Base-by-base conservation (phyloP, 1,140 invertebrate genomes). In the Hermetia illucens region DNA sequence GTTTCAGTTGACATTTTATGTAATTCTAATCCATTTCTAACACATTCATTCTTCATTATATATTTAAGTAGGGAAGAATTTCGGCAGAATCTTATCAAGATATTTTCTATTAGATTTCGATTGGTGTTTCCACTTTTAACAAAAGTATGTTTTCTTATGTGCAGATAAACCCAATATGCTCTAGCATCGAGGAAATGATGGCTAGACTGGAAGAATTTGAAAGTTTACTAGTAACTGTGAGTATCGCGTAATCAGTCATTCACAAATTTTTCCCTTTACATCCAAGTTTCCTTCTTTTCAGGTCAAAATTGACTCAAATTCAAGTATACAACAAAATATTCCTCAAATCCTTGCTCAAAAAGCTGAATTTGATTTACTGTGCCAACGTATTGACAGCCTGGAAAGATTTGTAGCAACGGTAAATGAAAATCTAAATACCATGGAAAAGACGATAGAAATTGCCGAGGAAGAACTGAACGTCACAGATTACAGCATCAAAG, bases 191-290 rank as follows among this genome's bases (percentile, higher is more conserved):
- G 22, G 58, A 58, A 46, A 45, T 58, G 35, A 12, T 48, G 10
- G 45, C 53, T 0, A 41, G 56, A 12, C 31, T 59, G 3, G 56
- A 59, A 25, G 56, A 59, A 34, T 52, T 59, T 24, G 56, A 59
- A 38, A 49, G 50, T 1, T 27, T 58, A 6, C 31, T 59, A 19
- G 36, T 47, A 6, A 48, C 29, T 32, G 46, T 48, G 39, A 45
- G 33, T 25, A 2, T 16, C 5, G 13, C 13, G 4, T 18, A 5
- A 34, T 15, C 16, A 6, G 12, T 21, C n/a, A n/a, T n/a, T n/a
- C n/a, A n/a, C n/a, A n/a, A 35, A 35, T 40, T 22, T 13, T 5
- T 10, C 32, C 31, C 3, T 41, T 21, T n/a, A 20, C 3, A 4
- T 21, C 35, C 12, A 36, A n/a, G 5, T 41, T 10, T 36, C 20